phyloP scores from a whole-genome alignment of 2,888 invertebrate species.

The Teinopalpus imperialis region DNA sequence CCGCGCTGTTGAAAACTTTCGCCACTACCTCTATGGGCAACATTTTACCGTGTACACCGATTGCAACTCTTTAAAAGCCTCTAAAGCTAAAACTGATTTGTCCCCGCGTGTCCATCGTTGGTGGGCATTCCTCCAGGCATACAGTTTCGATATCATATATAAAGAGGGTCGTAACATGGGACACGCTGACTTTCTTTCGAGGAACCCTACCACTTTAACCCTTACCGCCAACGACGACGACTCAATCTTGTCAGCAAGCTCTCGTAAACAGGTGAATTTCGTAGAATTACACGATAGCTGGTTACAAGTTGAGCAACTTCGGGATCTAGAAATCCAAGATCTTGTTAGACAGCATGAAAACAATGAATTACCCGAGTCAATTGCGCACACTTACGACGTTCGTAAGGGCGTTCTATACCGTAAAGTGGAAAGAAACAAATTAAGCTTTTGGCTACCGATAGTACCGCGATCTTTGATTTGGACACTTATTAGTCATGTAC shows the following conservation, averaged over 20 bases:
- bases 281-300: conserved; percentile 33
- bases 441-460: conserved; percentile 32
- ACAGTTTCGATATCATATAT: conserved; percentile 30
- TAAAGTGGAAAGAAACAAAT: conserved; percentile 33
- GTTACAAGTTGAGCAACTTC: conserved; percentile 37
- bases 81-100: conserved; percentile 34
- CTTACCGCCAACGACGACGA: no score
- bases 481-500: conserved; percentile 37
- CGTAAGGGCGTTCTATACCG: conserved; percentile 33
- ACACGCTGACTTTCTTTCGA: conserved; percentile 29
- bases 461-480: conserved; percentile 33
- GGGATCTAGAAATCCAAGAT: conserved; percentile 32
- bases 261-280: conserved; percentile 22
- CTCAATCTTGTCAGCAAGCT: no score
- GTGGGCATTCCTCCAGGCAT: conserved; percentile 38
- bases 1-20: conserved; percentile 34
- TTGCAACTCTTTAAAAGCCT: conserved; percentile 37
- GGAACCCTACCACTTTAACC: conserved; percentile 31
- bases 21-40: conserved; percentile 32
- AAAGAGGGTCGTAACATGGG: conserved; percentile 21
- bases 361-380: no score
- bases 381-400: no score
- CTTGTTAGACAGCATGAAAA: conserved; percentile 28
- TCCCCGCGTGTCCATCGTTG: conserved; percentile 36
- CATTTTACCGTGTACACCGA: conserved; percentile 30